Conservation (phyloP, 2,113 vertebrate species). For the Larimichthys crocea region DNA sequence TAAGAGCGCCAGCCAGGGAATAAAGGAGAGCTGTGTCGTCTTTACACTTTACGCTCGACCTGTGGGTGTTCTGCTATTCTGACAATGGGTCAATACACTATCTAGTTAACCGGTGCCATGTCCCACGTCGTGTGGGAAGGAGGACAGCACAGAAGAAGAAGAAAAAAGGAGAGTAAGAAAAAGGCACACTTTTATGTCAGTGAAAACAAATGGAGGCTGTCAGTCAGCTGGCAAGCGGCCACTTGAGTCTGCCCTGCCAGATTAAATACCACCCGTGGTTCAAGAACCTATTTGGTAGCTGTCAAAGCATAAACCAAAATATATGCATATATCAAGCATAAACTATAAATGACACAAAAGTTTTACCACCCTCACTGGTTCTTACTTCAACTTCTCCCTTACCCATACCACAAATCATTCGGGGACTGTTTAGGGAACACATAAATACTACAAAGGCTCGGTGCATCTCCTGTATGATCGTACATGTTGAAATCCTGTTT, state of each 20-base stretch:
- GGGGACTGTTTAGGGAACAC: not conserved
- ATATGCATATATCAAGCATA: not conserved
- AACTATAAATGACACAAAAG: not conserved
- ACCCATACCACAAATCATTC: not conserved
- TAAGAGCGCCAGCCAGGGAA: not conserved
- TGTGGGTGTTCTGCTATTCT: constrained; percentile 20
- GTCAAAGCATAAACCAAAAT: not conserved
- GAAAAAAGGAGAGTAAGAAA: constrained; percentile 21
- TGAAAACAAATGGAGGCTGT: constrained; percentile 17
- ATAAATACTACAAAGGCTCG: not conserved
- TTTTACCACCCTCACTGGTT: not conserved
- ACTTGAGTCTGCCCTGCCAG: not conserved
- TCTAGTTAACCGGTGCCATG: constrained; percentile 20
- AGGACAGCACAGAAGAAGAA: constrained; percentile 10
- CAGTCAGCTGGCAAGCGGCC: constrained; percentile 27
- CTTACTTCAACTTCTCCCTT: not conserved
- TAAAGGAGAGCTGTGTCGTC: not conserved
- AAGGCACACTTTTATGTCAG: not conserved
- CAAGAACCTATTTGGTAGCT: not conserved
- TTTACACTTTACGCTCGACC: constrained; percentile 20
- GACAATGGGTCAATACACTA: constrained; percentile 27
- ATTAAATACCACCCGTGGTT: constrained; percentile 12
- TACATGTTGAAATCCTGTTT: not conserved
- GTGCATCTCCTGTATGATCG: not conserved
- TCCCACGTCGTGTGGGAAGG: constrained; percentile 12